Conservation (phyloP, 2,113 vertebrate species). For the Mustelus asterias region DNA sequence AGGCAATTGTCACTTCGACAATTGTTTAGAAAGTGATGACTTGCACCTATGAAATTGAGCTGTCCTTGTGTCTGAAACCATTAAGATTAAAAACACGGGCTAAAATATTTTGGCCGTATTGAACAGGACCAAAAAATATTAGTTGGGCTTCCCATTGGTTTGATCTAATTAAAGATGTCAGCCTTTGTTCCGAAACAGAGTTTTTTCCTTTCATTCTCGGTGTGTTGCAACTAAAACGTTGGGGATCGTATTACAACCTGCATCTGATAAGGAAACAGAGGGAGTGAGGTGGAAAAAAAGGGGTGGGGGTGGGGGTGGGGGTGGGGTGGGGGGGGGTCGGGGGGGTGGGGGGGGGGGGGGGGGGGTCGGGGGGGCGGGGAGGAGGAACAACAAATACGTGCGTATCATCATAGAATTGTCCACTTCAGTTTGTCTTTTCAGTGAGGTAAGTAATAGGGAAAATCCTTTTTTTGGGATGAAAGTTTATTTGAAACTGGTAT, state of each 20-base stretch:
- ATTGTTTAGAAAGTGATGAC: background rate
- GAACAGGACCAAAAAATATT: background rate
- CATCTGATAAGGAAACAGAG: constrained; percentile 30
- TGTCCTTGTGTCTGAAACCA: background rate
- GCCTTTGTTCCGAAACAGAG: constrained; percentile 28
- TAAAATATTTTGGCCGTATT: background rate
- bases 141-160: background rate
- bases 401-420: constrained; percentile 49
- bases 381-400: constrained; percentile 41
- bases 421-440: constrained; percentile 49
- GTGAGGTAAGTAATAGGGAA: constrained; percentile 46
- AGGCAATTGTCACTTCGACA: background rate
- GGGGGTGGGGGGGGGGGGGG: too few species aligned
- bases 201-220: constrained; percentile 26
- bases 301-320: too few species aligned
- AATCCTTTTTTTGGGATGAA: constrained; percentile 56
- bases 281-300: background rate
- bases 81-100: background rate
- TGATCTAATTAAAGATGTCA: constrained; percentile 32
- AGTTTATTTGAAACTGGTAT: constrained; percentile 65
- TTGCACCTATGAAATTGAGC: background rate
- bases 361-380: background rate
- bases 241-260: constrained; percentile 21
- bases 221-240: constrained; percentile 24
- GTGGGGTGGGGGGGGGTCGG: too few species aligned